phyloP scores from a whole-genome alignment of 2,113 vertebrate species.

The Athene noctua region DNA sequence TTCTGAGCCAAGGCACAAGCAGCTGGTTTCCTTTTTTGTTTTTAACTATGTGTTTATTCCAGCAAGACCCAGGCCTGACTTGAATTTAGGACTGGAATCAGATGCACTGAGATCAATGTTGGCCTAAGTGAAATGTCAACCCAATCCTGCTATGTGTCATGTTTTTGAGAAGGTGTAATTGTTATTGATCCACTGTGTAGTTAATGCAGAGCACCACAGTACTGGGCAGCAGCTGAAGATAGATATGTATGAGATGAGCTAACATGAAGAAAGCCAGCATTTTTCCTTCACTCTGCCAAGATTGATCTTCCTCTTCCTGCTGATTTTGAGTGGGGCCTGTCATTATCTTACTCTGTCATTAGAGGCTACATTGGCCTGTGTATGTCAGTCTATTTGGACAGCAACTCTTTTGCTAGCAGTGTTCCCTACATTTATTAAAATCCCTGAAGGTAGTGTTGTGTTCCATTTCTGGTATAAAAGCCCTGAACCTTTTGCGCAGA shows the following conservation, averaged over 20 bases:
- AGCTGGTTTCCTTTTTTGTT: slow-evolving; percentile 90
- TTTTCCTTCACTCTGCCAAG: slow-evolving; percentile 96
- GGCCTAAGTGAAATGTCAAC: slow-evolving; percentile 96
- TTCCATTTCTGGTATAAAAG: slow-evolving; percentile 77
- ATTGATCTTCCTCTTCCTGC: slow-evolving; percentile 99
- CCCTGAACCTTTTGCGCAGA: slow-evolving; percentile 72
- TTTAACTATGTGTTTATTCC: slow-evolving; percentile 89
- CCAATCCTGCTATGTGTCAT: slow-evolving; percentile 94
- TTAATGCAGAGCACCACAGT: slow-evolving; percentile 92
- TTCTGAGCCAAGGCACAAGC: slow-evolving; percentile 79
- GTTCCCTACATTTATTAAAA: slow-evolving; percentile 98
- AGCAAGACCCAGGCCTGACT: slow-evolving; percentile 85
- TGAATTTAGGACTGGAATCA: slow-evolving; percentile 93
- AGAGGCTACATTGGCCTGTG: slow-evolving; percentile 98
- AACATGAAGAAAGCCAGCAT: slow-evolving; percentile 91
- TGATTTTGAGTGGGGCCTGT: slow-evolving; percentile 99
- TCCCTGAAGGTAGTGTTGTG: slow-evolving; percentile 85
- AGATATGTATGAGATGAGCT: slow-evolving; percentile 97
- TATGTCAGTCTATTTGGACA: slow-evolving; percentile 99
- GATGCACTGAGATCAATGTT: slow-evolving; percentile 95
- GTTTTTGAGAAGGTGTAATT: slow-evolving; percentile 99
- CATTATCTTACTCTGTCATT: slow-evolving; percentile 99
- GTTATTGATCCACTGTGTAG: slow-evolving; percentile 98
- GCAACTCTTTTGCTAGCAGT: slow-evolving; percentile 96
- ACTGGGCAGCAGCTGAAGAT: slow-evolving; percentile 90